phyloP scores from a whole-genome alignment of 2,113 vertebrate genomes.

The Oreotragus oreotragus region DNA sequence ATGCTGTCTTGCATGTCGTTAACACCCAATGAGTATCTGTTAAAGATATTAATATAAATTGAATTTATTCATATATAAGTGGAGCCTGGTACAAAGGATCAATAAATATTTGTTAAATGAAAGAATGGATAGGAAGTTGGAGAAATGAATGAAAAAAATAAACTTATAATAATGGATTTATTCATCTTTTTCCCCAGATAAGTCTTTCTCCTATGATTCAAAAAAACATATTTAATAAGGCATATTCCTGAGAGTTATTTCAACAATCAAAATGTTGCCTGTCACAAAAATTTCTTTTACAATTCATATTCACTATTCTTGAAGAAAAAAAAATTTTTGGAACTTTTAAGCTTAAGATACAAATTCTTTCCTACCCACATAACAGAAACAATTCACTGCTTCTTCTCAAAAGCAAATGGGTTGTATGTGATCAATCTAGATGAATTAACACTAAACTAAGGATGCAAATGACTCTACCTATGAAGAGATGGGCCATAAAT shows the following conservation, averaged over 20 bases:
- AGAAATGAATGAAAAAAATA: background rate
- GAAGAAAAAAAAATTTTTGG: background rate
- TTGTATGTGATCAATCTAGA: background rate
- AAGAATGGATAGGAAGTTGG: background rate
- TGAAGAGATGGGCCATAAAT: background rate
- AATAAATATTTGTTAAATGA: background rate
- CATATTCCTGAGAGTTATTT: background rate
- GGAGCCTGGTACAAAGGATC: background rate
- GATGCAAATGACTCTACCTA: background rate
- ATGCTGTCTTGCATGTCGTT: background rate
- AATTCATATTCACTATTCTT: background rate
- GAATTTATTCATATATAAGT: background rate
- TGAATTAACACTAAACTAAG: background rate
- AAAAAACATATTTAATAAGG: conserved; percentile 9
- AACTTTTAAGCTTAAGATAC: background rate
- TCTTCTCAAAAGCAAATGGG: background rate
- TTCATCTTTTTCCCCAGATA: background rate
- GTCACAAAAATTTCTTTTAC: background rate
- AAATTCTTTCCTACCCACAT: background rate
- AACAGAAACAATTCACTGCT: background rate
- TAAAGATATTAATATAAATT: background rate
- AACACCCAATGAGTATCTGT: background rate
- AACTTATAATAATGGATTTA: background rate
- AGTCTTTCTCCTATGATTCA: background rate
- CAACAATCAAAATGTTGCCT: conserved; percentile 22